Base-by-base conservation (phyloP, 1,140 invertebrate species). In the Akabosia matsudoensis region DNA sequence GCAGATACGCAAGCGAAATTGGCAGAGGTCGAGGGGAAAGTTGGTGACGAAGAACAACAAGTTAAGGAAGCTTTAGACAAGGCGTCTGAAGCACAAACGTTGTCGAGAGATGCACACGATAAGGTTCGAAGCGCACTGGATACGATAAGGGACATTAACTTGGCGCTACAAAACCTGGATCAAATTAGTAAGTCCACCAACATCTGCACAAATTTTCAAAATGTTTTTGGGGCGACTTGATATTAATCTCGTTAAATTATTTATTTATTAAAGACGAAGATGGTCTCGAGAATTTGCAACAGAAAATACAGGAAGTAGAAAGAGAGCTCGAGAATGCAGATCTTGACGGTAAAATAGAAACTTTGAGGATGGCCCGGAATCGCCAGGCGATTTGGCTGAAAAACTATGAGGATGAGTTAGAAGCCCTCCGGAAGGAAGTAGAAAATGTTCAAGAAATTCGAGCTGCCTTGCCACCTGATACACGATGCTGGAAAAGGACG, bases 81-180 rank as follows among this genome's bases (percentile, higher is more conserved):
- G 89, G 95, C 97, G 18, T 93, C 93, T 37, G 90, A 94, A 87
- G 94, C 95, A 0, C 94, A 94, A 83, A 92, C 89, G 22, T 91
- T 91, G 76, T 92, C 94, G 0, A 85, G 88, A 61, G 89, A 92
- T 79, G 93, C 93, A 0, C 89, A 90, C 45, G 89, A 91, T 76
- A 91, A 93, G 86, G 93, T 97, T 0, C 86, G 90, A 13, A 91
- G 93, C 82, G 92, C 95, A 10, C 84, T 95, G 26, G 86, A 88
- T 10, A 91, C 93, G 71, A 88, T 97, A 1, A 88, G 91, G 67
- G 89, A 90, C 70, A 97, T 97, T 74, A 89, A 92, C 78, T 88
- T 90, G 37, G 90, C 95, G 79, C 85, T 98, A 1, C 88, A 91
- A 77, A 92, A 92, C 82, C 84, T 95, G 0, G 90, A 90, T 37